Evolutionary conservation across 1,140 invertebrate species (phyloP).

Genomic region (Aporrectodea caliginosa): DNA sequence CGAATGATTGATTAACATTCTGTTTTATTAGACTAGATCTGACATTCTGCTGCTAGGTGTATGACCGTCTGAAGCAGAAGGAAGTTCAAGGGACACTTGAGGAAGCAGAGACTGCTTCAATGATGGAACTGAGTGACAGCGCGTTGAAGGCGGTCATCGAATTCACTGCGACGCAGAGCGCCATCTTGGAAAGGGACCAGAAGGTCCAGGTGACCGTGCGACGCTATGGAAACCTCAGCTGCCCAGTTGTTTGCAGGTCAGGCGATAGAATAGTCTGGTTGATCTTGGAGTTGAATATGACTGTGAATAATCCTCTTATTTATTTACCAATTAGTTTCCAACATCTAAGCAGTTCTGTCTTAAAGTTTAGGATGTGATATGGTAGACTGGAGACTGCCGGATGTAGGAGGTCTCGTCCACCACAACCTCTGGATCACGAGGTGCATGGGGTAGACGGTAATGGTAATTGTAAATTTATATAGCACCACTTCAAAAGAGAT

Average conservation of each 20-base stretch:
- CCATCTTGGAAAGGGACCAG: conserved; percentile 63
- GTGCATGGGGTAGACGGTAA: too few species aligned
- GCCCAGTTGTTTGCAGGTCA: conserved; percentile 60
- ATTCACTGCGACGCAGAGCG: conserved; percentile 60
- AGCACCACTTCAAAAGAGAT: too few species aligned
- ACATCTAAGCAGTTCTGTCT: too few species aligned
- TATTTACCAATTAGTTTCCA: too few species aligned
- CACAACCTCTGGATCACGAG: too few species aligned
- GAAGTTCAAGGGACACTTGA: background rate
- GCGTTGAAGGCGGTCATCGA: conserved; percentile 59
- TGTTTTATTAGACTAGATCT: background rate
- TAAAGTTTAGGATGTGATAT: too few species aligned
- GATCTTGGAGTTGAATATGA: too few species aligned
- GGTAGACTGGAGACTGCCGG: too few species aligned
- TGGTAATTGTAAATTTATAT: too few species aligned
- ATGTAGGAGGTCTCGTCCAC: too few species aligned
- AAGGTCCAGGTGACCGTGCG: conserved; percentile 59
- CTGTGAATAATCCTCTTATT: too few species aligned
- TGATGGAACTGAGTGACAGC: conserved; percentile 37
- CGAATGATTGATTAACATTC: background rate
- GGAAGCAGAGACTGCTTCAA: conserved; percentile 27
- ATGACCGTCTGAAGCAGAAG: conserved; percentile 29
- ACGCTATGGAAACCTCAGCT: conserved; percentile 59
- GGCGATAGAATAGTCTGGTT: too few species aligned
- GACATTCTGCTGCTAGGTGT: conserved; percentile 22